Evolutionary conservation across 2,888 invertebrate genomes (phyloP), one percentile per base, ranked within the genome.

Genomic region (Lochmaea crataegi): DNA sequence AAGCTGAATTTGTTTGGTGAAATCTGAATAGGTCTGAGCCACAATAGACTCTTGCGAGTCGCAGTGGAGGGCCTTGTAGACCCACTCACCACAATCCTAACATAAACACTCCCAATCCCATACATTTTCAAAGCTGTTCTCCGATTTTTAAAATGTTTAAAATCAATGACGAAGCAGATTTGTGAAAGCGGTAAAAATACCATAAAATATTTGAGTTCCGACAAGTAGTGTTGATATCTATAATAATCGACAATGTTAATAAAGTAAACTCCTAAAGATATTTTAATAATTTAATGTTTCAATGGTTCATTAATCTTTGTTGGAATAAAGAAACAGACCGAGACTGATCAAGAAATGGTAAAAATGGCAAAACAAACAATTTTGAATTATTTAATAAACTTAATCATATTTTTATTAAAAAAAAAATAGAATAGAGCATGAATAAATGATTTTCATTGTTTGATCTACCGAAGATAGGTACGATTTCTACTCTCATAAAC

Each of bases 261-360:
- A 66, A 66, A 66, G 12, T 38, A 42, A 66, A 56, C 26, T 38
- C 41, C 16, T 41, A n/a, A 57, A 57, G 45, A 57, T 57, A 57
- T 57, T 53, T 56, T 42, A 57, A 66, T 66, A 66, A 66, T 66
- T 32, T 41, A 67, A 67, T 57, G 41, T 66, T 66, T 51, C 48
- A 56, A 18, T 45, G 67, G 51, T 58, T 67, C 67, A 57, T 67
- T 67, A 67, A 67, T 57, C 38, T 67, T 45, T 57, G 7, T 45
- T 57, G 7, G 14, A 41, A 22, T 42, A 67, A 66, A 67, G 67
- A 67, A 57, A 12, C 42, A 26, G 67, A 67, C 57, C 67, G 57
- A 16, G 42, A 67, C 67, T 38, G 18, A 16, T 66, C 22, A 53
- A 16, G 42, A 26, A 51, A 10, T 65, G n/a, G 12, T 26, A 65